Percentiles rank a stretch among this genome's conserved stretches.
Evolutionary conservation across 2,797 vertebrate genomes (phyloP).

Genomic region (Phyllotis vaccarum): DNA sequence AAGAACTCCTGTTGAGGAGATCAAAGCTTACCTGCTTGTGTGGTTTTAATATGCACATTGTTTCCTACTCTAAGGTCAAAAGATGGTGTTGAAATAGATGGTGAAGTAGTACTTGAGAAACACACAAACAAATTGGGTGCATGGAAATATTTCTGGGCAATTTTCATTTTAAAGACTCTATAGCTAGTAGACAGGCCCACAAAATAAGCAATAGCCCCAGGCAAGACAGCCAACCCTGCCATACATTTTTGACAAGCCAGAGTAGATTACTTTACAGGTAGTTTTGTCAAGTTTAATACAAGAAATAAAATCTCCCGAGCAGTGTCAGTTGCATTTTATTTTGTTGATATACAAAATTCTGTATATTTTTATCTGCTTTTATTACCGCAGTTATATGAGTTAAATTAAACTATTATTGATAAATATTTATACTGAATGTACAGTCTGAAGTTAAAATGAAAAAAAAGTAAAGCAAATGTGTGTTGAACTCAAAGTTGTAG

Average conservation of each 20-base stretch:
- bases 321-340: conserved; percentile 59
- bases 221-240: conserved; percentile 63
- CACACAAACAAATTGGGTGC: not conserved
- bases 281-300: conserved; percentile 75
- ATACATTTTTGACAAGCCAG: conserved; percentile 67
- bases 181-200: conserved; percentile 64
- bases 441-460: conserved; percentile 70
- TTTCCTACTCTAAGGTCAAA: not conserved
- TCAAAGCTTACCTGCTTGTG: not conserved
- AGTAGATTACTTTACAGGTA: conserved; percentile 73
- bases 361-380: conserved; percentile 74
- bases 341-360: conserved; percentile 77
- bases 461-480: conserved; percentile 42
- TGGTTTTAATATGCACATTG: not conserved
- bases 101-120: conserved; percentile 35
- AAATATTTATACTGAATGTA: conserved; percentile 76
- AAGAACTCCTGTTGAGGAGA: not conserved
- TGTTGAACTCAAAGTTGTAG: not conserved
- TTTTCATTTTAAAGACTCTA: conserved; percentile 54
- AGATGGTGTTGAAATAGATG: not conserved
- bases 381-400: conserved; percentile 76
- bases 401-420: conserved; percentile 72
- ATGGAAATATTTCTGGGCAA: conserved; percentile 66
- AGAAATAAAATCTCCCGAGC: conserved; percentile 67
- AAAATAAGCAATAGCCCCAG: conserved; percentile 67